Evolutionary conservation across 2,888 invertebrate genomes (phyloP).

Genomic region (Cyclophora punctaria): DNA sequence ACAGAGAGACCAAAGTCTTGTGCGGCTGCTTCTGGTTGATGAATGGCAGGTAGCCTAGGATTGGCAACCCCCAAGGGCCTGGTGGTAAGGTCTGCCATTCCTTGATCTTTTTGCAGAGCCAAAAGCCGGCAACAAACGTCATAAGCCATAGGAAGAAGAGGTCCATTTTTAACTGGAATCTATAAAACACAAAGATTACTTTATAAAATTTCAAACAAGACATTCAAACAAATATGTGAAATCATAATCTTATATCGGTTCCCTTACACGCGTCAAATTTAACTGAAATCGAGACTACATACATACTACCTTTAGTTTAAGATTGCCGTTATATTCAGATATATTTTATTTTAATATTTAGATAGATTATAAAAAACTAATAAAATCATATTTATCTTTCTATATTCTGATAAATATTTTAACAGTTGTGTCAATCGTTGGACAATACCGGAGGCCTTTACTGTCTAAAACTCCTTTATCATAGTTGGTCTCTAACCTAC

Average conservation of each 20-base stretch:
- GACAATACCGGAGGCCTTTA: no score
- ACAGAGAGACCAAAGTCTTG: constrained; percentile 78
- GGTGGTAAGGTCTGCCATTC: constrained; percentile 77
- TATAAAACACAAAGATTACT: not conserved
- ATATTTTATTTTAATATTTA: no score
- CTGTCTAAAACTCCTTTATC: no score
- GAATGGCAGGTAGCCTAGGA: constrained; percentile 86
- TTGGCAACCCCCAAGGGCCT: constrained; percentile 85
- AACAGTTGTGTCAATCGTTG: no score
- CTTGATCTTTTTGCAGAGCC: constrained; percentile 51
- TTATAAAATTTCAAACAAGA: not conserved
- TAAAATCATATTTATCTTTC: no score
- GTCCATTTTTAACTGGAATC: constrained; percentile 31
- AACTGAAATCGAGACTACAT: no score
- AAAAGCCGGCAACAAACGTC: constrained; percentile 42
- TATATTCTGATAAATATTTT: no score
- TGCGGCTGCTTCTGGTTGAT: constrained; percentile 82
- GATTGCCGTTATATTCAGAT: no score
- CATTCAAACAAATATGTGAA: not conserved
- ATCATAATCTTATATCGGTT: no score
- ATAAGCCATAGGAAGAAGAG: constrained; percentile 39
- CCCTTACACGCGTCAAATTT: not conserved
- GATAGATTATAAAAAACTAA: no score
- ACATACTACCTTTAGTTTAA: no score
- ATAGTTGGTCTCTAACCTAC: no score